phyloP scores from a whole-genome alignment of 2,888 invertebrate species.

The Acheta domesticus region DNA sequence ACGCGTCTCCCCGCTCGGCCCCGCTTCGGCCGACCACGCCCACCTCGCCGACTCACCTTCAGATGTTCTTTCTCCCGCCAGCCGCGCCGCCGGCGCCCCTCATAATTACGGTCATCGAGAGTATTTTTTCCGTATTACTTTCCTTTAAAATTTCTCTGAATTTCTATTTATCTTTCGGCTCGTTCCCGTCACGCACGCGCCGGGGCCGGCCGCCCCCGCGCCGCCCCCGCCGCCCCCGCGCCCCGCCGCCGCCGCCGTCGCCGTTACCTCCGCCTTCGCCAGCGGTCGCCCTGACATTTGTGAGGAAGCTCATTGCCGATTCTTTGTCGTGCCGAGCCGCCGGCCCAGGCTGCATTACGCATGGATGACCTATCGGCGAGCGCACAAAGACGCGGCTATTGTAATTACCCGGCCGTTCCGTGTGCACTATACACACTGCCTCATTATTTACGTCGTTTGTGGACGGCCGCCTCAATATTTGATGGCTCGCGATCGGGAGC shows the following conservation, averaged over 20 bases:
- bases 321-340: background rate
- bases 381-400: slow-evolving; percentile 27
- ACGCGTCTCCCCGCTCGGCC: too few relatives aligned
- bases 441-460: slow-evolving; percentile 38
- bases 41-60: background rate
- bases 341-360: slow-evolving; percentile 26
- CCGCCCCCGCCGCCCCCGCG: background rate
- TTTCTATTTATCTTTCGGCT: background rate
- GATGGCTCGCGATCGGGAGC: slow-evolving; percentile 30
- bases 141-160: slow-evolving; percentile 11
- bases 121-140: background rate
- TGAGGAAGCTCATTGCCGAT: slow-evolving; percentile 21
- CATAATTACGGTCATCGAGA: background rate
- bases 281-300: slow-evolving; percentile 26
- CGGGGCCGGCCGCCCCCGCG: background rate
- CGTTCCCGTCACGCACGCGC: background rate
- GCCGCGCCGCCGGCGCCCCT: background rate
- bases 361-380: slow-evolving; percentile 26
- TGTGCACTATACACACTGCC: slow-evolving; percentile 26
- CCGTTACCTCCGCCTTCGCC: background rate
- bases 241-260: background rate
- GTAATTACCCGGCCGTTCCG: slow-evolving; percentile 32
- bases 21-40: too few relatives aligned
- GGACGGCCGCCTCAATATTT: slow-evolving; percentile 37
- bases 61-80: background rate